Conservation (phyloP, 35 echinoderm and acorn worm genomes). For the Lytechinus pictus region DNA sequence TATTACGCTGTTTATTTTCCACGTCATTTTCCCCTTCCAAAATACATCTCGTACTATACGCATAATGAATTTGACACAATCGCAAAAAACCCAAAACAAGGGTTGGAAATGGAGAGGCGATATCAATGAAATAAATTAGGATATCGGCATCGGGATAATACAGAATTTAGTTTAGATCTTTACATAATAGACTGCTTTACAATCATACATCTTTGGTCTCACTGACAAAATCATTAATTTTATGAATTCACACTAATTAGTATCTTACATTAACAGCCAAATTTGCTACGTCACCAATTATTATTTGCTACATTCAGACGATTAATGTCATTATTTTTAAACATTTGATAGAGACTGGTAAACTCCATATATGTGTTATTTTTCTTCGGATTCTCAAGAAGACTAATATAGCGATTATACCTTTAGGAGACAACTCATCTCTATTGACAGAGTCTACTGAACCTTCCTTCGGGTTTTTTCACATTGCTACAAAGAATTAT, state of each 20-base stretch:
- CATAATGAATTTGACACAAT: too few species aligned
- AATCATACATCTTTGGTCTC: background rate
- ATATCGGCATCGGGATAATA: background rate
- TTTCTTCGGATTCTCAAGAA: background rate
- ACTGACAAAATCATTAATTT: background rate
- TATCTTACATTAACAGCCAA: background rate
- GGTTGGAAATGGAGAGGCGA: background rate
- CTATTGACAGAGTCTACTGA: background rate
- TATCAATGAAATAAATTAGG: background rate
- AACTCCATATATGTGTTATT: background rate
- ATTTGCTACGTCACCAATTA: background rate
- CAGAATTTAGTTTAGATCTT: background rate
- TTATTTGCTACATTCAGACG: background rate
- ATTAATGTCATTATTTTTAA: background rate
- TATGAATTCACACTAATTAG: background rate
- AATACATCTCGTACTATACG: too few species aligned
- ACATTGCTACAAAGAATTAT: background rate
- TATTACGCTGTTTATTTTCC: too few species aligned
- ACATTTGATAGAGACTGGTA: background rate
- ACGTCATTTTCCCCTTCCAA: too few species aligned
- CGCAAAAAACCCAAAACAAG: too few species aligned
- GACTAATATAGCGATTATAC: background rate
- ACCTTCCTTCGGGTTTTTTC: background rate
- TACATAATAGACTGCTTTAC: background rate
- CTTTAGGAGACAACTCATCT: background rate